phyloP scores from a whole-genome alignment of 2,888 invertebrate species.

The Drosophila yooni region DNA sequence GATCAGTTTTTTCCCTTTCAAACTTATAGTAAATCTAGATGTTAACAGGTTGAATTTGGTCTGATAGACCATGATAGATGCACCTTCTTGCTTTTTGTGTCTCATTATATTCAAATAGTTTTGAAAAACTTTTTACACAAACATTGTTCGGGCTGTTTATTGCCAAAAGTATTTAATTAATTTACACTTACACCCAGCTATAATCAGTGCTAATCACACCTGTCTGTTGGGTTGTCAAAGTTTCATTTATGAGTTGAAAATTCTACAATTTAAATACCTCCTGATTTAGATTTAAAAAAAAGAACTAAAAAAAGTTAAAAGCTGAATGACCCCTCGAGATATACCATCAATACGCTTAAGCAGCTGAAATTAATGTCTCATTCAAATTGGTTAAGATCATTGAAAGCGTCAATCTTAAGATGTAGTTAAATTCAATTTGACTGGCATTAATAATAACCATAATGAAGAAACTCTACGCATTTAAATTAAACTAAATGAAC shows the following conservation, averaged over 20 bases:
- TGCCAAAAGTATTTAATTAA: background rate
- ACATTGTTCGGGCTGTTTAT: background rate
- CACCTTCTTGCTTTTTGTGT: background rate
- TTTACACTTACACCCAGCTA: background rate
- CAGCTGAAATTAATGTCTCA: background rate
- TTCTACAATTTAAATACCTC: background rate
- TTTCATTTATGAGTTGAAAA: background rate
- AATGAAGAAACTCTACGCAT: constrained; percentile 13
- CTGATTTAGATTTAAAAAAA: background rate
- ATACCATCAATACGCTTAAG: background rate
- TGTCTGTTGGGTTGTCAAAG: background rate
- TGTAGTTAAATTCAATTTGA: constrained; percentile 17
- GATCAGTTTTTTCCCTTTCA: background rate
- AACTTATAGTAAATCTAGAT: background rate
- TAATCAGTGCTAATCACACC: background rate
- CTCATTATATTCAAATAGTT: background rate
- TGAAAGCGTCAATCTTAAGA: background rate
- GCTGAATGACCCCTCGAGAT: background rate
- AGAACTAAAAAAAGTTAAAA: background rate
- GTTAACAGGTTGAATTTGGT: background rate
- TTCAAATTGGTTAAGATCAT: background rate
- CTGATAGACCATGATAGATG: background rate
- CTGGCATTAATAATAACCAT: background rate
- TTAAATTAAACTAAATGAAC: constrained; percentile 33
- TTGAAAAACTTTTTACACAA: constrained; percentile 5